Evolutionary conservation across 1,140 invertebrate species (phyloP), one percentile per base, ranked within the genome.

Genomic region (Arion vulgaris): DNA sequence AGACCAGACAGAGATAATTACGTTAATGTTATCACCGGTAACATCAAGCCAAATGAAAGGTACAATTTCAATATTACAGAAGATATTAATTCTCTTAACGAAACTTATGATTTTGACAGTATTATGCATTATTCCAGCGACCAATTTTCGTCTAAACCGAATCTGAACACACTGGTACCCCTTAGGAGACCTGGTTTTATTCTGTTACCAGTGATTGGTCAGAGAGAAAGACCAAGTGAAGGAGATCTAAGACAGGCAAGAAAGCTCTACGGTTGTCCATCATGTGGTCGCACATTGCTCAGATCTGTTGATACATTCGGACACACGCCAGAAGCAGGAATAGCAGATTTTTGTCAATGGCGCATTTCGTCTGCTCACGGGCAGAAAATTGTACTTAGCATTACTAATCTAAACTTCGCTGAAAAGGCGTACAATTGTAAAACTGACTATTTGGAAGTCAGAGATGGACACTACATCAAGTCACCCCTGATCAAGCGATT

Each of bases 111-210:
- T 91, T 99, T 98, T 86, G 89, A 88, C 41, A 91, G 90, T 75
- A 99, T 99, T 82, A 99, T 99, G 98, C 98, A 99, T 90, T 99
- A 99, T 91, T 98, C 98, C 0, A 94, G 97, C 62, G 99, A 99
- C 88, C 99, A 98, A 0, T 99, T 99, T 92, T 98, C 98, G 0
- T 97, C 94, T 92, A 96, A 96, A 36, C 98, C 96, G 0, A 98
- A 97, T 90, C 91, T 99, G 83, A 98, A 99, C 89, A 99, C 98
- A 0, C 99, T 99, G 83, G 92, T 98, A 82, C 98, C 98, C 26
- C 83, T 84, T 45, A 86, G 86, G 51, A 90, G 91, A 66, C 78
- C 87, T 7, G 85, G 87, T 11, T 85, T 86, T 49, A 69, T 86
- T 15, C 84, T 86, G 23, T 68, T 84, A 49, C 89, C 88, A 26